Base-by-base conservation (phyloP, 2,113 vertebrate species). In the Dolichotis patagonum region DNA sequence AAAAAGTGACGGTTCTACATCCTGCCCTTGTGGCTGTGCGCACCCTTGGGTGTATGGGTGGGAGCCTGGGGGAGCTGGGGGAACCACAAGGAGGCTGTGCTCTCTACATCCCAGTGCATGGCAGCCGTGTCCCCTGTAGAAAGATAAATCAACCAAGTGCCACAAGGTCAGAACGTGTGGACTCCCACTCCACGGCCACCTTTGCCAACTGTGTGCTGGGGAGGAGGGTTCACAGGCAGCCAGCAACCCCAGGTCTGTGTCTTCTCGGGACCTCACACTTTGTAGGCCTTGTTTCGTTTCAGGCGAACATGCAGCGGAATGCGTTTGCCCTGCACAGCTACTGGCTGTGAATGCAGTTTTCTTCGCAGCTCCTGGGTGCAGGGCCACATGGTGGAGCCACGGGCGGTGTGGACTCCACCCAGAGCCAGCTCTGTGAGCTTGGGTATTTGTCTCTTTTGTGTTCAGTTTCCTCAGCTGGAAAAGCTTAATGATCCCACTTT, bases 311-410 rank as follows among this genome's bases (percentile, higher is more conserved):
- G 9, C 43, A 30, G 14, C 46, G 0, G 6, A 49, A 58, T 54
- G 2, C 22, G 26, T 24, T 46, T 30, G 28, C 77, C 32, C 19
- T 35, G 30, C 32, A 3, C 77, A 80, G 13, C 43, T 0, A 38
- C 38, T 63, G 19, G 0, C 11, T 78, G 10, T 8, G 67, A 54
- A 17, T 43, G 2, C 20, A 8, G 52, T 22, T 20, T 43, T 20
- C 7, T 49, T 22, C n/a, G 75, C 7, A 1, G 49, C 4, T 32
- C 32, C 22, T 12, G 0, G 0, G 20, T 28, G 14, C 5, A 41
- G 65, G 78, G 46, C 12, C 6, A 28, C 63, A 7, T 2, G 4
- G 5, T 24, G 5, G 54, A 43, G 67, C 19, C 19, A 41, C 49
- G 13, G 56, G 41, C 63, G 5, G 32, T 5, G 52, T n/a, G 24